Evolutionary conservation across 2,797 vertebrate genomes (phyloP), one percentile per base, ranked within the genome.

Genomic region (Psittacula derbiana): DNA sequence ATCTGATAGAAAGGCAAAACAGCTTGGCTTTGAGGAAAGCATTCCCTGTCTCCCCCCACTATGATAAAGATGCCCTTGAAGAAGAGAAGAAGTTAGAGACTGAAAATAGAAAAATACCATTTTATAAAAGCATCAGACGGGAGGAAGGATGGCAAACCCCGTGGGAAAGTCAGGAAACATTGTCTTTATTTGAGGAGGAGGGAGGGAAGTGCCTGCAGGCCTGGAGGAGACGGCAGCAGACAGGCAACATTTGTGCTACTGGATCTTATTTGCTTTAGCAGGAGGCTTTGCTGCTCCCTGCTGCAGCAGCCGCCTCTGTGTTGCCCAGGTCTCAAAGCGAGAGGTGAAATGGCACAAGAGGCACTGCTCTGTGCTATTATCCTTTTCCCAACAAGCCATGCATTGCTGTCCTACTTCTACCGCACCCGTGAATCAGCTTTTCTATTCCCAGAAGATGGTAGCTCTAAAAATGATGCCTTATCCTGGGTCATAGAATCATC

Each of bases 191-290:
- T 41, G 47, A 38, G 46, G 30, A 36, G 23, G 2, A 67, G 18
- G 30, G 53, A 66, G 6, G 18, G 31, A 57, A 19, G 3, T 0
- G 0, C 0, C 0, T 23, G 38, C 24, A 15, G 28, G 16, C 33
- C 18, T 36, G 66, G 41, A 13, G 7, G n/a, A 71, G 27, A 7
- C 9, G 41, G 73, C 38, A 83, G 33, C 23, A 14, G 36, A 11
- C 1, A 16, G 20, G n/a, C 28, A 66, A 16, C 10, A 3, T 36
- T 78, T 57, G n/a, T 79, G 43, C 27, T 71, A 1, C 46, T 75
- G n/a, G 25, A 31, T 16, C 28, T 40, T 7, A 2, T 55, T 38
- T 83, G 23, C 30, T 69, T 33, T 66, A 61, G 31, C 1, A 3
- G 33, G 52, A 53, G 86, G 49, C 33, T 23, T 44, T 18, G 23